Conservation (phyloP, 1,140 invertebrate species). For the Drosophila repleta region DNA sequence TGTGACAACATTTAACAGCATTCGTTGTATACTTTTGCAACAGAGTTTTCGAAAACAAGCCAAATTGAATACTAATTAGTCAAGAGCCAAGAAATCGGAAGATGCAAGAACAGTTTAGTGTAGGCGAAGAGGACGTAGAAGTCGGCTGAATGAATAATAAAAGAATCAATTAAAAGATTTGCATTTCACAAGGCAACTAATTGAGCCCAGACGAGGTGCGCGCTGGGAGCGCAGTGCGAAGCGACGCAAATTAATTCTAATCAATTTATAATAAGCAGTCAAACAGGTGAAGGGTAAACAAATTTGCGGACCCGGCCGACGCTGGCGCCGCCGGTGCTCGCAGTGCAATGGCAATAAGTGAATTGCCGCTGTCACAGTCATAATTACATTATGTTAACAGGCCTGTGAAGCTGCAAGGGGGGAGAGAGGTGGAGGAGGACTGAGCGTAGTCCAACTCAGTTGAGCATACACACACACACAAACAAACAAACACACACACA, state of each 20-base stretch:
- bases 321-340: background rate
- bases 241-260: slow-evolving; percentile 26
- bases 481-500: slow-evolving; percentile 1
- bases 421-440: background rate
- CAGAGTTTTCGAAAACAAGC: too few relatives aligned
- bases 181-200: slow-evolving; percentile 3
- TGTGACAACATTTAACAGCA: too few relatives aligned
- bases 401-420: background rate
- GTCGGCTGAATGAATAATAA: slow-evolving; percentile 7
- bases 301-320: slow-evolving; percentile 30
- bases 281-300: slow-evolving; percentile 44
- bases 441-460: background rate
- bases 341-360: slow-evolving; percentile 32
- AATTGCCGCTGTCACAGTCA: slow-evolving; percentile 43
- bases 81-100: too few relatives aligned
- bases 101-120: background rate
- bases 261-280: slow-evolving; percentile 44
- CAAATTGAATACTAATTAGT: too few relatives aligned
- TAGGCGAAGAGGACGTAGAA: background rate
- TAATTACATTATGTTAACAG: slow-evolving; percentile 50
- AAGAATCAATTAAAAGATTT: slow-evolving; percentile 15
- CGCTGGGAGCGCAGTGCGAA: slow-evolving; percentile 4
- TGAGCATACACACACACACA: slow-evolving; percentile 1
- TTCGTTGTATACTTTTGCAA: too few relatives aligned
- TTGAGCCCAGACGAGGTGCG: slow-evolving; percentile 10